Conservation (phyloP, 2,888 invertebrate species). For the Eupithecia inturbata region DNA sequence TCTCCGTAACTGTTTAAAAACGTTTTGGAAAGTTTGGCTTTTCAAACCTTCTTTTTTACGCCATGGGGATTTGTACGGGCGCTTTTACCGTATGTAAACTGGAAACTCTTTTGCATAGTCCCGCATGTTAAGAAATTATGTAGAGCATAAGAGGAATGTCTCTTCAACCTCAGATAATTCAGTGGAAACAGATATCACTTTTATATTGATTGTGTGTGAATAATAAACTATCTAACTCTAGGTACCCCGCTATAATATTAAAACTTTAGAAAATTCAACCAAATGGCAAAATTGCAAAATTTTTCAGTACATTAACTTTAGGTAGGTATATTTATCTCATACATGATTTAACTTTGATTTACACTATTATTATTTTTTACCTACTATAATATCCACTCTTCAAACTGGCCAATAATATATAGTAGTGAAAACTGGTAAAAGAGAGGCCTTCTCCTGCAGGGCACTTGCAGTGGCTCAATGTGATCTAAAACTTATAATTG, state of each 20-base stretch:
- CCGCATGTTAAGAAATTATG: slow-evolving; percentile 52
- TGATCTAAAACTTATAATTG: neutral
- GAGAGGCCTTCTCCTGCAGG: neutral
- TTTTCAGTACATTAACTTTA: too few relatives aligned
- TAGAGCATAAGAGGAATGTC: slow-evolving; percentile 51
- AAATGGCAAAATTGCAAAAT: too few relatives aligned
- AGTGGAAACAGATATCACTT: neutral
- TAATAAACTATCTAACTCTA: too few relatives aligned
- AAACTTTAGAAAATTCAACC: too few relatives aligned
- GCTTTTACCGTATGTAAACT: slow-evolving; percentile 53
- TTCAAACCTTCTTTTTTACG: slow-evolving; percentile 67
- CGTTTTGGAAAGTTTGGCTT: slow-evolving; percentile 65
- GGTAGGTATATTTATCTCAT: too few relatives aligned
- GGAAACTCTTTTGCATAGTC: slow-evolving; percentile 51
- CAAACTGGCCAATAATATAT: too few relatives aligned
- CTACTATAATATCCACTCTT: too few relatives aligned
- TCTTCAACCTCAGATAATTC: slow-evolving; percentile 40
- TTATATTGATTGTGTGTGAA: too few relatives aligned
- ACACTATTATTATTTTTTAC: too few relatives aligned
- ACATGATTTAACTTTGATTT: too few relatives aligned
- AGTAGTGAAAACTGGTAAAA: neutral
- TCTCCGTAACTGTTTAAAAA: slow-evolving; percentile 71
- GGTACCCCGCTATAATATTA: too few relatives aligned
- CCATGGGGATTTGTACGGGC: slow-evolving; percentile 61
- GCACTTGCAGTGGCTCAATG: neutral